Evolutionary conservation across 2,888 invertebrate species (phyloP).

Genomic region (Muschampia plurimacula): DNA sequence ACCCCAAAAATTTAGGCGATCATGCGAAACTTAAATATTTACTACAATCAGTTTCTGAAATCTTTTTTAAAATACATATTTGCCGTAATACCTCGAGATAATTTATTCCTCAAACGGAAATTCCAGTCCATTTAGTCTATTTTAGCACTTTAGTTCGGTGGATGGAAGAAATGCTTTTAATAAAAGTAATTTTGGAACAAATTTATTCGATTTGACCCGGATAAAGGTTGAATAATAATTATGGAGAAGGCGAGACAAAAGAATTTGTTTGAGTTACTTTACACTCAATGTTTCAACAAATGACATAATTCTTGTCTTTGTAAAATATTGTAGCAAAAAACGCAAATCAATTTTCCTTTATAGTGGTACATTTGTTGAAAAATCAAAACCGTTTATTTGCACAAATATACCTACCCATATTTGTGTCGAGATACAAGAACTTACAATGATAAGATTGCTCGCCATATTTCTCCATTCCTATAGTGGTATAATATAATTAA

Average conservation of each 20-base stretch:
- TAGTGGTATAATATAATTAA: no score
- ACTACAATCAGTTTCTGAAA: conserved; percentile 50
- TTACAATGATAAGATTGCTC: no score
- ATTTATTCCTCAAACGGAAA: conserved; percentile 76
- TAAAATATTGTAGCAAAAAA: no score
- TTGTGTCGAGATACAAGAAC: no score
- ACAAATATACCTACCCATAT: no score
- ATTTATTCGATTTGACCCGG: conserved; percentile 75
- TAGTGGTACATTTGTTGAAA: no score
- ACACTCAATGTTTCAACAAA: conserved; percentile 26
- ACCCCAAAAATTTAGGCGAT: conserved; percentile 1
- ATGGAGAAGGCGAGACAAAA: conserved; percentile 59
- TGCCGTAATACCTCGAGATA: conserved; percentile 70
- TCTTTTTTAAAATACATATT: conserved; percentile 61
- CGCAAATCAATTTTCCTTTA: no score
- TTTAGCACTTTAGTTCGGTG: conserved; percentile 77
- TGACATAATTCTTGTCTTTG: neutral
- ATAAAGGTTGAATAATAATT: conserved; percentile 81
- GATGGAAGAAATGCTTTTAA: conserved; percentile 80
- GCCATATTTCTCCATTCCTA: no score
- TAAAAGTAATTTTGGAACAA: conserved; percentile 80
- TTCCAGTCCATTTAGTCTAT: conserved; percentile 81
- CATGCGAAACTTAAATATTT: conserved; percentile 42
- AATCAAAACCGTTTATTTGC: no score
- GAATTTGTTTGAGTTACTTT: conserved; percentile 71